These are phyloP conservation scores for Elymnias hypermnestra DNA, from an alignment of 1,140 invertebrate genomes.

Conservation along the genomic window DNA sequence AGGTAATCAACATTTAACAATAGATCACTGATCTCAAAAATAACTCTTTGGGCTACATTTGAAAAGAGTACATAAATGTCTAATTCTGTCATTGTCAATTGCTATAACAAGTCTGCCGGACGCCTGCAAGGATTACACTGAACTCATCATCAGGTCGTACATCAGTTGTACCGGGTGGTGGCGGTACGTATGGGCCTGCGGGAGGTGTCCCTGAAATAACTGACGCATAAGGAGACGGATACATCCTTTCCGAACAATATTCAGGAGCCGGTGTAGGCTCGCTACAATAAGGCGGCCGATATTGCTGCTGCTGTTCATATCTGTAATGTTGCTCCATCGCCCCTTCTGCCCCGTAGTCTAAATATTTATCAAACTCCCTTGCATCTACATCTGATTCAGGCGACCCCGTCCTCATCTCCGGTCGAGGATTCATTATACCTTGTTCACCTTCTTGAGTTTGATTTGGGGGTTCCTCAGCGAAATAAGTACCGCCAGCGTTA, in stretches of 20 bases:
- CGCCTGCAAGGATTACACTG: slow-evolving; percentile 89
- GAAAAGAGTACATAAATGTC: slow-evolving; percentile 31
- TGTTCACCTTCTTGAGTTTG: slow-evolving; percentile 43
- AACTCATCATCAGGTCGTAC: slow-evolving; percentile 87
- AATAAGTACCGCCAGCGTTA: slow-evolving; percentile 57
- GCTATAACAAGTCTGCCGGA: slow-evolving; percentile 91
- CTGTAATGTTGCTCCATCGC: slow-evolving; percentile 60
- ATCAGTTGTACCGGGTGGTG: slow-evolving; percentile 68
- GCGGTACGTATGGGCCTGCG: slow-evolving; percentile 37
- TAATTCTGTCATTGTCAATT: slow-evolving; percentile 76
- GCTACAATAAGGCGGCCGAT: slow-evolving; percentile 47
- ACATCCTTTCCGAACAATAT: slow-evolving; percentile 75
- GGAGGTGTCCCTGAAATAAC: slow-evolving; percentile 56
- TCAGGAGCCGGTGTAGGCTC: slow-evolving; percentile 62
- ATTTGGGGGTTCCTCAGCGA: slow-evolving; percentile 66
- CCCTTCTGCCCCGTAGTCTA: slow-evolving; percentile 76
- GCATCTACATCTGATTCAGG: slow-evolving; percentile 77
- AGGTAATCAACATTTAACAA: slow-evolving; percentile 1
- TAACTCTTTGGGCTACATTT: slow-evolving; percentile 59
- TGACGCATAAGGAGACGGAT: slow-evolving; percentile 58
- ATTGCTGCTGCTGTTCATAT: slow-evolving; percentile 58
- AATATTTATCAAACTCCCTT: slow-evolving; percentile 81
- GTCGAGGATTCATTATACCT: slow-evolving; percentile 46
- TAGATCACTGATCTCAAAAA: slow-evolving; percentile 20
- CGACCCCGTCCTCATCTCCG: slow-evolving; percentile 64